Percentiles rank a stretch among this genome's conserved stretches.
Conservation (phyloP, 1,140 invertebrate species). For the Samia ricini region DNA sequence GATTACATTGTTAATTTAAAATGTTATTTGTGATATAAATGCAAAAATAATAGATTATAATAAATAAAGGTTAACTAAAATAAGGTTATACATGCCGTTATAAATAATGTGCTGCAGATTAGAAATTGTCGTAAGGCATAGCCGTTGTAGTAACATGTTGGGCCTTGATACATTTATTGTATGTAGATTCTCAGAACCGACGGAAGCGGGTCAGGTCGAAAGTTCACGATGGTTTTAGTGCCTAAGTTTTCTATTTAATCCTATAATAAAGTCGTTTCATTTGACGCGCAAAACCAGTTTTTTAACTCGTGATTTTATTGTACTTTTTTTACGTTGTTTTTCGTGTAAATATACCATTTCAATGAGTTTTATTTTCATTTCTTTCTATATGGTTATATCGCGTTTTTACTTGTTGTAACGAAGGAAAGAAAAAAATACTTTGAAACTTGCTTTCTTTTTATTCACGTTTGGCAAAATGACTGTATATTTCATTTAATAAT, state of each 20-base stretch:
- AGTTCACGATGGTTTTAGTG: conserved; percentile 22
- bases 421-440: background rate
- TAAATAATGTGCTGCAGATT: background rate
- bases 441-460: background rate
- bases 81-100: background rate
- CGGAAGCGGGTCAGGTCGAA: conserved; percentile 27
- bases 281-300: background rate
- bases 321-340: background rate
- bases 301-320: conserved; percentile 3
- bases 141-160: background rate
- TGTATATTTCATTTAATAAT: too few relatives aligned
- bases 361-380: background rate
- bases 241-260: conserved; percentile 20
- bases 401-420: background rate
- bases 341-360: background rate
- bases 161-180: background rate
- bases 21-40: background rate
- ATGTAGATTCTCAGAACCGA: background rate
- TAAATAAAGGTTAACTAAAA: too few relatives aligned
- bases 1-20: too few relatives aligned
- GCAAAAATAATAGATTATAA: background rate
- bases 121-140: background rate
- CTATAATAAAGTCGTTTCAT: conserved; percentile 8
- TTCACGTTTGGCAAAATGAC: too few relatives aligned
- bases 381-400: background rate